Evolutionary conservation across 2,113 vertebrate species (phyloP).

Genomic region (human (Homo sapiens)): GRCh38 chr9:86751001-86751500

Average conservation of each 20-base stretch:
- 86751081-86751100: not conserved
- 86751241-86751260: conserved; percentile 28
- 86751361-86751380: conserved; percentile 15
- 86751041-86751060: not conserved
- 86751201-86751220: not conserved
- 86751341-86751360: not conserved
- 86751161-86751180: not conserved
- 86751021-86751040: not conserved
- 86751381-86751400: not conserved
- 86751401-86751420: not conserved
- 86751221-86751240: conserved; percentile 13
- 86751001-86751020: conserved; percentile 48
- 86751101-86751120: not conserved
- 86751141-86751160: conserved; percentile 61
- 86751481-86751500: conserved; percentile 44
- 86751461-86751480: not conserved
- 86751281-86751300: not conserved
- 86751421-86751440: conserved; percentile 57
- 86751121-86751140: not conserved
- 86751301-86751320: not conserved
- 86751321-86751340: not conserved
- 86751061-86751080: not conserved
- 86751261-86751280: conserved; percentile 65
- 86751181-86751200: not conserved
- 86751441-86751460: conserved; percentile 14